Conservation (phyloP, 2,113 vertebrate species). For the Synchiropus splendidus region DNA sequence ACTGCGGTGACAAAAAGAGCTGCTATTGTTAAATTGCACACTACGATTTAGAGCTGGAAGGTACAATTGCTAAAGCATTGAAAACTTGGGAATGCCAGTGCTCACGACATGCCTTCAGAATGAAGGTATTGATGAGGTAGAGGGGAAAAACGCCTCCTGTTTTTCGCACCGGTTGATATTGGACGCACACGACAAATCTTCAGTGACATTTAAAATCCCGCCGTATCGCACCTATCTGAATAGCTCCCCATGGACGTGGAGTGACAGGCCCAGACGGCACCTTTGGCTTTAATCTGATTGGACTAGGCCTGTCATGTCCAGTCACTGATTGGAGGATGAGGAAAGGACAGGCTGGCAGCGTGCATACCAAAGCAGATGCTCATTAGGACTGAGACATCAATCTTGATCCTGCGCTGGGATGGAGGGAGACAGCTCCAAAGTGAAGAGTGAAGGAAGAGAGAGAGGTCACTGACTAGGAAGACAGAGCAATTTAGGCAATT, state of each 20-base stretch:
- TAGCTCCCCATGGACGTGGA: constrained; percentile 26
- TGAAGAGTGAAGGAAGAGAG: not conserved
- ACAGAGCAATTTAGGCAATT: constrained; percentile 23
- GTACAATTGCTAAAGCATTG: too few relatives aligned
- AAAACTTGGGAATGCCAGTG: too few relatives aligned
- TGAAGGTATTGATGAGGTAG: too few relatives aligned
- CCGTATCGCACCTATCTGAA: constrained; percentile 27
- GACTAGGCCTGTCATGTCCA: constrained; percentile 58
- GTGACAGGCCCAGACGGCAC: constrained; percentile 50
- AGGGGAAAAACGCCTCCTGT: too few relatives aligned
- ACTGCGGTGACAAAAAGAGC: too few relatives aligned
- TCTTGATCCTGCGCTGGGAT: constrained; percentile 38
- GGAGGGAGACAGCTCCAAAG: constrained; percentile 1
- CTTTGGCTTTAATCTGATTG: constrained; percentile 55
- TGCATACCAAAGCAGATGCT: constrained; percentile 59
- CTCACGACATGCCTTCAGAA: too few relatives aligned
- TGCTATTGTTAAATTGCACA: too few relatives aligned
- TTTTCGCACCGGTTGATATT: too few relatives aligned
- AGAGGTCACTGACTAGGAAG: constrained; percentile 7
- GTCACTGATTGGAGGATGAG: constrained; percentile 51
- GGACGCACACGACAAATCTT: too few relatives aligned
- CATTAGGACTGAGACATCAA: constrained; percentile 51
- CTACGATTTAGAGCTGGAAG: too few relatives aligned
- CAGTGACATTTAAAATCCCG: too few relatives aligned
- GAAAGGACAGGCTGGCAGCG: constrained; percentile 29